Evolutionary conservation across 2,888 invertebrate genomes (phyloP).

Genomic region (Caenorhabditis becei): DNA sequence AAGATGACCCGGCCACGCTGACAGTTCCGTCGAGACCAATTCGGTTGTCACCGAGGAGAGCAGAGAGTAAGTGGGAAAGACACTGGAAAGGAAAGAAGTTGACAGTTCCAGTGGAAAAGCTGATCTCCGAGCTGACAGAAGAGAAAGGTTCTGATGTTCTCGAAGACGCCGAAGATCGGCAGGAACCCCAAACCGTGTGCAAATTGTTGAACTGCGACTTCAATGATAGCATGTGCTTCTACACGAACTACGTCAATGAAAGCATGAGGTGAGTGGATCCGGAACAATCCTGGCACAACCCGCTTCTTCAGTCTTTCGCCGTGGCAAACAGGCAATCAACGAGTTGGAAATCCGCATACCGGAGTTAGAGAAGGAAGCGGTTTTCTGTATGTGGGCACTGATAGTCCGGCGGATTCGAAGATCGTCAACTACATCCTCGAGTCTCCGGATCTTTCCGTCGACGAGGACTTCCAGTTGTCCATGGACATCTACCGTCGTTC

Average conservation of each 20-base stretch:
- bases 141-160: constrained; percentile 14
- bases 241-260: constrained; percentile 67
- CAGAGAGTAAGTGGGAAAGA: constrained; percentile 42
- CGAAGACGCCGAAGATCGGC: constrained; percentile 28
- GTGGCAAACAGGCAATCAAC: constrained; percentile 62
- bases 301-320: constrained; percentile 48
- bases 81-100: background rate
- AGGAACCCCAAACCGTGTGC: constrained; percentile 55
- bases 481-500: constrained; percentile 76
- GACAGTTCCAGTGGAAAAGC: constrained; percentile 41
- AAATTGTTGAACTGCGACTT: constrained; percentile 71
- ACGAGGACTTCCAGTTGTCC: constrained; percentile 67
- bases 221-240: constrained; percentile 66
- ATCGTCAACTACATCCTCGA: constrained; percentile 73
- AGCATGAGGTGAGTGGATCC: constrained; percentile 45
- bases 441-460: constrained; percentile 68
- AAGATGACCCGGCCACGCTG: background rate
- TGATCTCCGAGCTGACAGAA: constrained; percentile 41
- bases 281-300: background rate
- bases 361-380: constrained; percentile 63
- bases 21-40: constrained; percentile 54
- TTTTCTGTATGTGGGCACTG: constrained; percentile 75
- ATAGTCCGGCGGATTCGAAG: constrained; percentile 59
- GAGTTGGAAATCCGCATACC: constrained; percentile 69
- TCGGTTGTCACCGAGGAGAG: constrained; percentile 49